A percentile compares a stretch with the other conserved stretches of the same genome.
phyloP scores from a whole-genome alignment of 2,797 vertebrate species.

The Manis javanica region DNA sequence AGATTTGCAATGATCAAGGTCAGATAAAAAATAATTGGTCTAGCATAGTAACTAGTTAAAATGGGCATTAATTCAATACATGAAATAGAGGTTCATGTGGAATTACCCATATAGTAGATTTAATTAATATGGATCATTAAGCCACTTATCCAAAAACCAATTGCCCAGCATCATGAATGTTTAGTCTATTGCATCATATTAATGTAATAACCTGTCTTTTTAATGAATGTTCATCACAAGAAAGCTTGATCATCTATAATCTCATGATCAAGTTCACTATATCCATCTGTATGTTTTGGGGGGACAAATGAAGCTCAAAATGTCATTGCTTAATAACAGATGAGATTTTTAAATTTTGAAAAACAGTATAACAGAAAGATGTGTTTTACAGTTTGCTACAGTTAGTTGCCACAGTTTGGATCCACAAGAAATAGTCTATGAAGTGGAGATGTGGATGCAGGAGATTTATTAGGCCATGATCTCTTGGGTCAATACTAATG shows the following conservation, averaged over 20 bases:
- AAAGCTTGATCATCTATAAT: conserved; percentile 7
- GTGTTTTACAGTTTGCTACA: neutral
- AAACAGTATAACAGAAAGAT: neutral
- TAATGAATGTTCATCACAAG: conserved; percentile 40
- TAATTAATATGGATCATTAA: conserved; percentile 36
- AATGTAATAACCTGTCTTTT: neutral
- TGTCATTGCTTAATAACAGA: neutral
- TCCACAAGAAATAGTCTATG: neutral
- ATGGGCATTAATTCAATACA: neutral
- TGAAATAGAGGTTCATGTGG: neutral
- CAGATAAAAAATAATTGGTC: neutral
- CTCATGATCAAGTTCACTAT: neutral
- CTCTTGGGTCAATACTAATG: neutral
- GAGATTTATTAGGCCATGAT: neutral
- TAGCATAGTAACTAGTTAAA: neutral
- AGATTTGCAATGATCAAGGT: neutral
- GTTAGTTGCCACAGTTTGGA: neutral
- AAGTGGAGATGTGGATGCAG: neutral
- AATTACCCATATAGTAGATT: neutral
- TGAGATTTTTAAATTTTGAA: neutral
- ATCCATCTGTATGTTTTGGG: neutral
- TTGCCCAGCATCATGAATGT: neutral
- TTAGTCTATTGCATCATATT: neutral
- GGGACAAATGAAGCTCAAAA: conserved; percentile 1
- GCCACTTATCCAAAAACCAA: neutral